phyloP scores from a whole-genome alignment of 64 coral and sea anemone species.

The Stichodactyla mertensii region DNA sequence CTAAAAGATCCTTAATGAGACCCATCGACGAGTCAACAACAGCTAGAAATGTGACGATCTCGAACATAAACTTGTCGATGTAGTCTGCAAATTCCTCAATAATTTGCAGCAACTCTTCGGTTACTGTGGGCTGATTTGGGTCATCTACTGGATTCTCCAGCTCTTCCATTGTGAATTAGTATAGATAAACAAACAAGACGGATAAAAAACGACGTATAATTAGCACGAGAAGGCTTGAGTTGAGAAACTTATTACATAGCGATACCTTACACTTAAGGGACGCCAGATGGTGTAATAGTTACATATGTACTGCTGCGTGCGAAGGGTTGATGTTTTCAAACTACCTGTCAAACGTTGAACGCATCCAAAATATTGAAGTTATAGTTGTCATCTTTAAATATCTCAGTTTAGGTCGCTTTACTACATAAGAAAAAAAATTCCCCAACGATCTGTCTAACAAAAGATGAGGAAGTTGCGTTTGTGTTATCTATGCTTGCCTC shows the following conservation, averaged over 20 bases:
- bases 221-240: not conserved
- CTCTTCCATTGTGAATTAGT: not conserved
- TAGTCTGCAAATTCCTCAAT: conserved; percentile 86
- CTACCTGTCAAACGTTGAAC: not conserved
- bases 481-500: no score
- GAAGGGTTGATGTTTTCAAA: not conserved
- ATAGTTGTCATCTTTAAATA: not conserved
- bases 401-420: no score
- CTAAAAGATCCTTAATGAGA: conserved; percentile 79
- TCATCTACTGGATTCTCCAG: conserved; percentile 27
- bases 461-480: no score
- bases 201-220: not conserved
- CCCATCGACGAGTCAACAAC: conserved; percentile 88
- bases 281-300: not conserved
- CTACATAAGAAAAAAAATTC: not conserved
- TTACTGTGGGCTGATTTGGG: conserved; percentile 60
- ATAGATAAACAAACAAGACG: not conserved
- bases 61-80: conserved; percentile 97
- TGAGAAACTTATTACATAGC: not conserved
- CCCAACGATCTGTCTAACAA: no score
- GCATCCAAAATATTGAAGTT: not conserved
- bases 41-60: conserved; percentile 88
- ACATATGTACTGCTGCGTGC: not conserved
- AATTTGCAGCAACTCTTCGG: conserved; percentile 83
- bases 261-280: not conserved